Conservation (phyloP, 2,888 invertebrate genomes). For the Meganola albula region DNA sequence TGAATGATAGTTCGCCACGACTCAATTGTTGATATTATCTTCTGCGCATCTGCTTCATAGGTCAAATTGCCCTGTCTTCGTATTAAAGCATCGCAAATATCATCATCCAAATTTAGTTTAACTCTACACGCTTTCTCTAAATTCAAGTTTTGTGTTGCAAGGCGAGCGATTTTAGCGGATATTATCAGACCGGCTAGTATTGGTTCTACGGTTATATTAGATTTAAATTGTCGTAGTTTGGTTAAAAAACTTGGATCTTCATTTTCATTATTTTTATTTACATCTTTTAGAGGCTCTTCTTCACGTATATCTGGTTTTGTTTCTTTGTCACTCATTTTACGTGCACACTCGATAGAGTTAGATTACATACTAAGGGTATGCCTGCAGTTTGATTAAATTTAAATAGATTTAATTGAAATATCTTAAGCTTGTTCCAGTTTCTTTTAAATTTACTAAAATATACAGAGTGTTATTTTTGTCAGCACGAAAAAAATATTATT, state of each 20-base stretch:
- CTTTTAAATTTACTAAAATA: too few relatives aligned
- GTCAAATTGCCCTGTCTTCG: slow-evolving; percentile 71
- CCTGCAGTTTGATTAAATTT: too few relatives aligned
- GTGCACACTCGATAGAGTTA: slow-evolving; percentile 22
- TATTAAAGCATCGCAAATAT: slow-evolving; percentile 56
- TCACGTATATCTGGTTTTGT: slow-evolving; percentile 30
- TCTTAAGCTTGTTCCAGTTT: too few relatives aligned
- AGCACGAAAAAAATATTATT: too few relatives aligned
- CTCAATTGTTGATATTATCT: slow-evolving; percentile 71
- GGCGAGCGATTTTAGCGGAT: slow-evolving; percentile 79
- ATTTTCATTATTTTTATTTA: slow-evolving; percentile 20
- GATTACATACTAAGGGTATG: too few relatives aligned
- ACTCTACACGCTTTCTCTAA: slow-evolving; percentile 64
- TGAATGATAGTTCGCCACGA: slow-evolving; percentile 77
- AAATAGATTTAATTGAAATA: too few relatives aligned
- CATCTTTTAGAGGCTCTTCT: slow-evolving; percentile 46
- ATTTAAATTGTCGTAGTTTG: slow-evolving; percentile 72
- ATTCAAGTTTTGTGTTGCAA: slow-evolving; percentile 79
- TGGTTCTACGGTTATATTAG: slow-evolving; percentile 83
- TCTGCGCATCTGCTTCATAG: slow-evolving; percentile 80
- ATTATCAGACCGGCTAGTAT: slow-evolving; percentile 83
- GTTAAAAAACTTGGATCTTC: slow-evolving; percentile 61
- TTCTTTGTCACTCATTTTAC: slow-evolving; percentile 39
- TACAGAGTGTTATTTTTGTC: too few relatives aligned
- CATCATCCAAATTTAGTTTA: slow-evolving; percentile 48